Evolutionary conservation across 2,888 invertebrate species (phyloP).

Genomic region (Daptonema setosum): DNA sequence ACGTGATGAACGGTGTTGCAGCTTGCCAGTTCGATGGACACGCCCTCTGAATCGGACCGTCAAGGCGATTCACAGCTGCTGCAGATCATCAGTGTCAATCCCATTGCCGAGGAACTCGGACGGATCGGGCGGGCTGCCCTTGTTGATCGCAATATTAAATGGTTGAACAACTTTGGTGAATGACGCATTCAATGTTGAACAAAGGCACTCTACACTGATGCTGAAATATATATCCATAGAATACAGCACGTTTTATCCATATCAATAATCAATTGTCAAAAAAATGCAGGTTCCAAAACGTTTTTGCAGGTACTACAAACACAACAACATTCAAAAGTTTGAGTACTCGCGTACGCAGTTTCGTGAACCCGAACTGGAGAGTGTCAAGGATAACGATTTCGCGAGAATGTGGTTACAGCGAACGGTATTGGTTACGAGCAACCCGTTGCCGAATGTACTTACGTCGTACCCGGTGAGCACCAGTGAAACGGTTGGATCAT

Average conservation of each 20-base stretch:
- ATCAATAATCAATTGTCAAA: no score
- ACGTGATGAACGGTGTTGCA: no score
- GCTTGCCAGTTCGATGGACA: not conserved
- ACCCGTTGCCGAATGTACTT: slow-evolving; percentile 62
- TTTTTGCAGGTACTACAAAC: slow-evolving; percentile 50
- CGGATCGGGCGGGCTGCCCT: slow-evolving; percentile 52
- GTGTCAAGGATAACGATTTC: slow-evolving; percentile 7
- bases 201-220: no score
- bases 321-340: slow-evolving; percentile 71
- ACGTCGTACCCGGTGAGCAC: slow-evolving; percentile 61
- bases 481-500: no score
- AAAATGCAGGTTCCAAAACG: no score
- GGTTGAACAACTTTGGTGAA: no score
- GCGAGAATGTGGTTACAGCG: slow-evolving; percentile 64
- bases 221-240: no score
- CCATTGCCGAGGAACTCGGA: slow-evolving; percentile 54
- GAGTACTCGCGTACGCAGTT: slow-evolving; percentile 58
- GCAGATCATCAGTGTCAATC: slow-evolving; percentile 75
- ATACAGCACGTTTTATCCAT: no score
- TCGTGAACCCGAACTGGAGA: slow-evolving; percentile 22
- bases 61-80: slow-evolving; percentile 36
- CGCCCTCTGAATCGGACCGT: slow-evolving; percentile 37
- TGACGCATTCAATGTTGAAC: no score
- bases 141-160: no score
- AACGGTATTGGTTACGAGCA: slow-evolving; percentile 54